These are phyloP conservation scores for Dryococelus australis DNA, from an alignment of 2,888 invertebrate species.

Conservation along the genomic window DNA sequence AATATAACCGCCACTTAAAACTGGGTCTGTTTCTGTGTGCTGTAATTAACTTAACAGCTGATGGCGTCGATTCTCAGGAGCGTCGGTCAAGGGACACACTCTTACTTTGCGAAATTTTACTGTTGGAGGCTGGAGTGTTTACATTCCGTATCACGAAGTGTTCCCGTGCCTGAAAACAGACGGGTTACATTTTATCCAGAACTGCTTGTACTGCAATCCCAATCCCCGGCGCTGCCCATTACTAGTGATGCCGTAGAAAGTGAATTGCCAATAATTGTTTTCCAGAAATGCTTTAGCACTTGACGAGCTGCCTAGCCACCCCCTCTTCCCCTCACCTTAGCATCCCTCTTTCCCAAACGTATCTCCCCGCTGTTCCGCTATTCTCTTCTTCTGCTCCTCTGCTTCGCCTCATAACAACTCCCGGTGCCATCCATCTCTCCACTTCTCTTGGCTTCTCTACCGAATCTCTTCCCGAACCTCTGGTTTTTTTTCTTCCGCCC, in stretches of 20 bases:
- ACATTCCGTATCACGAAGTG: too few species aligned
- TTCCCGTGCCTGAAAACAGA: too few species aligned
- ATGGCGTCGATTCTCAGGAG: too few species aligned
- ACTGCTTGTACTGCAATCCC: background rate
- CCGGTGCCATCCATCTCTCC: too few species aligned
- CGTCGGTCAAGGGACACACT: too few species aligned
- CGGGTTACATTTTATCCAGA: background rate
- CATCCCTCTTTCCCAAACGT: background rate
- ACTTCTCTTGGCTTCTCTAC: background rate
- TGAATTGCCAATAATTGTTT: conserved; percentile 10
- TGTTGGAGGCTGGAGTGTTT: too few species aligned
- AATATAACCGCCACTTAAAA: too few species aligned
- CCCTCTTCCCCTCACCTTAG: background rate
- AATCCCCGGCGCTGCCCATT: background rate
- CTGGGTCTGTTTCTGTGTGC: too few species aligned
- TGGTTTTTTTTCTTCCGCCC: too few species aligned
- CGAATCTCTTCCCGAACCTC: background rate
- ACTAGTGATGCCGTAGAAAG: background rate
- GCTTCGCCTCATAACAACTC: background rate
- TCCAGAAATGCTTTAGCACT: conserved; percentile 9
- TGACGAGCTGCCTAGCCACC: background rate
- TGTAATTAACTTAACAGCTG: too few species aligned
- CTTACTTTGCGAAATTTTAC: too few species aligned
- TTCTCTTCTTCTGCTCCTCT: background rate
- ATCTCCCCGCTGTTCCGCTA: background rate